These are phyloP conservation scores for Morbakka virulenta DNA, from an alignment of 30 jellyfish, hydroid and myxozoan species.

Conservation along the genomic window DNA sequence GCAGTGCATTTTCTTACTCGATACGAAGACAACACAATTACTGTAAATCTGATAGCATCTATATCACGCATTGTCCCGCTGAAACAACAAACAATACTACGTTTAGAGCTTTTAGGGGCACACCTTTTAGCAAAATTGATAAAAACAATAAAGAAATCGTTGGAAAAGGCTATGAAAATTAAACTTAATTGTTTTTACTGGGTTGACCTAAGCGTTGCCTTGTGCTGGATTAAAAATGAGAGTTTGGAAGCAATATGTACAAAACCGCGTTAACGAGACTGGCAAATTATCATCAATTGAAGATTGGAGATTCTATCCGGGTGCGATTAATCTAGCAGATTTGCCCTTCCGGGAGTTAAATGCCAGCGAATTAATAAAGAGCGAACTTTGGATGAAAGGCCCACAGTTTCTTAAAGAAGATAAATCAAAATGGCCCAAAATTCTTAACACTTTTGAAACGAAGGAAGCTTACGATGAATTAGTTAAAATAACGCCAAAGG, in stretches of 20 bases:
- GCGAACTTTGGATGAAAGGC: not conserved
- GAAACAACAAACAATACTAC: slow-evolving; percentile 16
- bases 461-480: no score
- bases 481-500: no score
- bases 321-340: not conserved
- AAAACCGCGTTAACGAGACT: no score
- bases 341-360: not conserved
- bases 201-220: not conserved
- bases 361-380: not conserved
- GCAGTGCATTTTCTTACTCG: slow-evolving; percentile 16
- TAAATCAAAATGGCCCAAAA: not conserved
- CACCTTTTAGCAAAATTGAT: not conserved
- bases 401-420: not conserved
- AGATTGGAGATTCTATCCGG: not conserved
- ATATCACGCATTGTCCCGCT: slow-evolving; percentile 33
- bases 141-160: not conserved
- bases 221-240: not conserved
- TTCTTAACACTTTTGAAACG: no score
- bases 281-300: no score
- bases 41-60: slow-evolving; percentile 25
- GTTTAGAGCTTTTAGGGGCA: slow-evolving; percentile 25
- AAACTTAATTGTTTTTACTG: not conserved
- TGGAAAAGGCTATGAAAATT: not conserved
- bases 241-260: no score
- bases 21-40: slow-evolving; percentile 9